Percentiles rank a stretch among this genome's conserved stretches.
Evolutionary conservation across 2,113 vertebrate genomes (phyloP).

Genomic region (Struthio camelus): DNA sequence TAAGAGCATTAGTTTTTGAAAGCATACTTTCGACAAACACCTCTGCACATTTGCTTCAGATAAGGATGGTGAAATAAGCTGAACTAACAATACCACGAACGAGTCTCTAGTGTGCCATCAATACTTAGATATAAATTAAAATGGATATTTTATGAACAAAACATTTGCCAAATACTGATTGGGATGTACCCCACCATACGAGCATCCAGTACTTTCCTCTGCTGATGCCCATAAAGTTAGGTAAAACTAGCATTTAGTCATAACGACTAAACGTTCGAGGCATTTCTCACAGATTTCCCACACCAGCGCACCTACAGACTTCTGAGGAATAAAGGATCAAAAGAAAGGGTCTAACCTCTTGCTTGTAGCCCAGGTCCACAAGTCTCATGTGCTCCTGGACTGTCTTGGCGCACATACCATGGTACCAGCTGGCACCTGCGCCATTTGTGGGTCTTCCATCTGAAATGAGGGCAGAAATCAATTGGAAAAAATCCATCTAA

Average conservation of each 20-base stretch:
- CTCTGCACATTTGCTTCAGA: not conserved
- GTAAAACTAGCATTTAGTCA: not conserved
- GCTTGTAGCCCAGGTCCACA: slow-evolving; percentile 94
- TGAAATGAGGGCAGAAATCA: slow-evolving; percentile 54
- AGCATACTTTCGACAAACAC: not conserved
- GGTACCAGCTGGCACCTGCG: slow-evolving; percentile 94
- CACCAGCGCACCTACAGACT: not conserved
- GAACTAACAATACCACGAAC: not conserved
- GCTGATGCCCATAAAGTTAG: not conserved
- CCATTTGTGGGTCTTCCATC: slow-evolving; percentile 99
- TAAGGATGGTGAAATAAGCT: not conserved
- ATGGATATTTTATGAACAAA: not conserved
- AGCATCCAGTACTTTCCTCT: not conserved
- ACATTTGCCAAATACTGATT: not conserved
- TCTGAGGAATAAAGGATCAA: not conserved
- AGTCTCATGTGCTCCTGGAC: slow-evolving; percentile 88
- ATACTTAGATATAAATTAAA: not conserved
- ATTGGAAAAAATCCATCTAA: not conserved
- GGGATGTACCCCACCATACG: not conserved
- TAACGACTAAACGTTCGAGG: not conserved
- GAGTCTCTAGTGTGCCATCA: not conserved
- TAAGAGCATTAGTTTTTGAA: not conserved
- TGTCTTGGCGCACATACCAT: slow-evolving; percentile 87
- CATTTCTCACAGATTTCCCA: not conserved
- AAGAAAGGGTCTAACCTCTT: slow-evolving; percentile 81